Evolutionary conservation across 2,888 invertebrate species (phyloP), one percentile per base, ranked within the genome.

Genomic region (Melikaiella ostensackeni): DNA sequence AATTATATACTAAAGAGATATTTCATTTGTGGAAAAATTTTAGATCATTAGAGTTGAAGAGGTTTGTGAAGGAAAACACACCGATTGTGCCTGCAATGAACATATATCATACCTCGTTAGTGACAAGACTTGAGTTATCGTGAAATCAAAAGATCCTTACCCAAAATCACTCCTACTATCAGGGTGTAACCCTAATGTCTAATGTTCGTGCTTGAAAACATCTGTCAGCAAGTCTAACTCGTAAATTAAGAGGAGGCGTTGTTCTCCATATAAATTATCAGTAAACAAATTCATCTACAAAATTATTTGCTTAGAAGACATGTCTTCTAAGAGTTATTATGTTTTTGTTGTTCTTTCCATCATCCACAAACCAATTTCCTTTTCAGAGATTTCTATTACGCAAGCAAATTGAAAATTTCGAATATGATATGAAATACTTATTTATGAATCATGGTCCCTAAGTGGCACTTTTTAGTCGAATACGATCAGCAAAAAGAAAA

Each of bases 171-270:
- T 70, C n/a, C 8, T n/a, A 7, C 70, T 70, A 50, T 70, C 21
- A 50, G 33, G 70, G 70, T 70, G 70, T 21, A 70, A 46, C 70
- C 50, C 50, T 70, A 70, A 70, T 70, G 50, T 55, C 70, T 33
- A 30, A 70, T 30, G 33, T 70, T 70, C 70, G 70, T 70, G 70
- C 21, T 50, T 55, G n/a, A 33, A 70, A 27, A 33, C 50, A 50
- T 70, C 16, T 70, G 13, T 70, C 50, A 50, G 50, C n/a, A 4
- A 50, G 50, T 70, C n/a, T 70, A 5, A 50, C 33, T 33, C 33
- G 33, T 70, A 21, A 70, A 70, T 70, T 70, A 33, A 33, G 30
- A 13, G 46, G 50, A 50, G 5, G 19, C 24, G 16, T 9, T 42
- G 3, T 38, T 42, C 13, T 42, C 21, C 1, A 27, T 21, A 59